phyloP scores from a whole-genome alignment of 2,888 invertebrate genomes.

The Nowickia ferox region DNA sequence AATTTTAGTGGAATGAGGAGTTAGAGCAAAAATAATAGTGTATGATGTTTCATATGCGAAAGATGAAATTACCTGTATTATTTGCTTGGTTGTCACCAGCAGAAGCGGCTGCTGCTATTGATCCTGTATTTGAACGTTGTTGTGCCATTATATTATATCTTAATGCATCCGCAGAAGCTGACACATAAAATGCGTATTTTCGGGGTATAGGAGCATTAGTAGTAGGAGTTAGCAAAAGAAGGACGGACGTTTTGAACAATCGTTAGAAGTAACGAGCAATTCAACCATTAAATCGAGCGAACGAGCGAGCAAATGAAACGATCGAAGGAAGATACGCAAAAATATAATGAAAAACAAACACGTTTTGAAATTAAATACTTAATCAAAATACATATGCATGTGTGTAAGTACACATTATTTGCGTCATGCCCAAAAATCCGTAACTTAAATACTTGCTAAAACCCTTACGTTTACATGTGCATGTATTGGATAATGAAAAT shows the following conservation, averaged over 20 bases:
- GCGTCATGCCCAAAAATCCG: slow-evolving; percentile 5
- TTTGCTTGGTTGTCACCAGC: slow-evolving; percentile 78
- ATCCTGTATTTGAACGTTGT: slow-evolving; percentile 80
- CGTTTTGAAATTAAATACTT: slow-evolving; percentile 56
- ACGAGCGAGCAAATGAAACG: slow-evolving; percentile 16
- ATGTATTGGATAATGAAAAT: neutral
- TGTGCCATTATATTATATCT: slow-evolving; percentile 83
- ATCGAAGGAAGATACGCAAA: slow-evolving; percentile 12
- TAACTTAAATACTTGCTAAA: neutral
- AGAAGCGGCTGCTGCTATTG: slow-evolving; percentile 73
- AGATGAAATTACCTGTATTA: slow-evolving; percentile 77
- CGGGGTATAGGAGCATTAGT: slow-evolving; percentile 43
- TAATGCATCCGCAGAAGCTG: slow-evolving; percentile 82
- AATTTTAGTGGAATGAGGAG: slow-evolving; percentile 20
- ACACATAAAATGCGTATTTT: slow-evolving; percentile 46
- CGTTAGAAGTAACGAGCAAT: slow-evolving; percentile 41
- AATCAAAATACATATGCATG: slow-evolving; percentile 39
- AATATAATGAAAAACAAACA: slow-evolving; percentile 65
- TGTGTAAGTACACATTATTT: neutral
- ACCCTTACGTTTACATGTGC: neutral
- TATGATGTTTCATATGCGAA: slow-evolving; percentile 22
- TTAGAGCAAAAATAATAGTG: slow-evolving; percentile 45
- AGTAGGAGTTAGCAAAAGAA: slow-evolving; percentile 59
- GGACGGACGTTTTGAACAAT: slow-evolving; percentile 41
- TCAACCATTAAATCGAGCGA: slow-evolving; percentile 34